phyloP scores from a whole-genome alignment of 2,888 invertebrate species.

The Trichacis sp. region DNA sequence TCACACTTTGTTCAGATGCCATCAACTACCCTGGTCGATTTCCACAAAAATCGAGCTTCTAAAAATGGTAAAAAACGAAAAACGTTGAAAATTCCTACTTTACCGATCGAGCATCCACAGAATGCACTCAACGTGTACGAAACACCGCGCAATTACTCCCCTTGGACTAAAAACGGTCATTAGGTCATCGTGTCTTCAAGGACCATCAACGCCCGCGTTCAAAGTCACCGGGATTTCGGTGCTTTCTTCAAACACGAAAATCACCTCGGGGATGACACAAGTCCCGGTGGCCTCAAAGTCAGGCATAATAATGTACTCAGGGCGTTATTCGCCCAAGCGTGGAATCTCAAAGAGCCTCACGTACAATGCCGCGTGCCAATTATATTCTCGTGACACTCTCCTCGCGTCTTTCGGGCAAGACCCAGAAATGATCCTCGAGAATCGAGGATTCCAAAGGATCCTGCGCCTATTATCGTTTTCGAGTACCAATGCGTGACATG shows the following conservation, averaged over 20 bases:
- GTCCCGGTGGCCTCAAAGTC: slow-evolving; percentile 4
- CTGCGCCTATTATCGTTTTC: slow-evolving; percentile 5
- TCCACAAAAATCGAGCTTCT: too few species aligned
- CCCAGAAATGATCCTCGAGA: slow-evolving; percentile 18
- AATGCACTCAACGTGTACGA: too few species aligned
- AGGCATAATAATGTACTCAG: not conserved
- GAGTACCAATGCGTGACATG: slow-evolving; percentile 6
- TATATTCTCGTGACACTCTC: slow-evolving; percentile 21
- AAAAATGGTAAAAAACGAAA: too few species aligned
- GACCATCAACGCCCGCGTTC: too few species aligned
- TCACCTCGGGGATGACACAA: not conserved
- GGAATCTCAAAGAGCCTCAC: slow-evolving; percentile 7
- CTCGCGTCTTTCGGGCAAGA: not conserved
- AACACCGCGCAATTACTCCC: too few species aligned
- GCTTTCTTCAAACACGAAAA: not conserved
- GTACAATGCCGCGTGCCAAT: slow-evolving; percentile 33
- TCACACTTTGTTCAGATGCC: too few species aligned
- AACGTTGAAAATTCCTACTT: too few species aligned
- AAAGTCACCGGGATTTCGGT: too few species aligned
- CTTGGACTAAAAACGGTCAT: too few species aligned
- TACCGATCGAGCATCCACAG: too few species aligned
- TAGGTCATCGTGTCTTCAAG: too few species aligned
- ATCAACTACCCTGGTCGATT: too few species aligned
- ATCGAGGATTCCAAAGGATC: not conserved
- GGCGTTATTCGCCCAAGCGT: slow-evolving; percentile 4